Base-by-base conservation (phyloP, 2,888 invertebrate species). In the Platynereis dumerilii region DNA sequence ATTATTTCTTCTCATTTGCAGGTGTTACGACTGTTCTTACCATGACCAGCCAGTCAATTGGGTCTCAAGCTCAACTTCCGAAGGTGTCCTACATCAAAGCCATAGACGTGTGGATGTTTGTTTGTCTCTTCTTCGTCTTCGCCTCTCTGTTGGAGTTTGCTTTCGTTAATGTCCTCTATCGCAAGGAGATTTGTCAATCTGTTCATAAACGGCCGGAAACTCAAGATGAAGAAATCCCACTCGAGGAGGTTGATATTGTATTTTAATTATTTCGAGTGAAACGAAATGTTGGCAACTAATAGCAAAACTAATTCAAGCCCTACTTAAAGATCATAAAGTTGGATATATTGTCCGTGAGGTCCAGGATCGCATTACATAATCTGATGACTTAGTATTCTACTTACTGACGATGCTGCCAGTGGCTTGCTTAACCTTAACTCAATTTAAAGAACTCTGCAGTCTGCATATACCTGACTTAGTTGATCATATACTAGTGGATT, bases 31-130 rank as follows among this genome's bases (percentile, higher is more conserved):
- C 94, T 58, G 86, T 94, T 54, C 84, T 77, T 27, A 91, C 77
- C n/a, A 77, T 77, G 76, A 94, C 94, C 17, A 94, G 94, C 24
- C 94, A 94, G 86, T 94, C 93, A 83, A 93, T 93, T 0, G 94
- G 94, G 79, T 93, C 94, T 0, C 93, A 94, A 79, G 91, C 93
- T 77, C 92, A 91, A 20, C 86, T 94, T 72, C 94, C 94, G 0
- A 93, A 93, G 0, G 94, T 94, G 0, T 94, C 94, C 0, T 94
- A 94, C 83, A 93, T 94, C 0, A 94, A 94, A 85, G 94, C 94
- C 0, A 93, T 94, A 60, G 94, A 75, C 66, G 75, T 75, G 15
- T 75, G 75, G 75, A 75, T 75, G 75, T 73, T 72, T 39, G 67
- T 75, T 53, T 75, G 75, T 56, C 69, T 75, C 2, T 26, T 75